Percentiles rank a stretch among this genome's conserved stretches.
phyloP scores from a whole-genome alignment of 2,888 invertebrate genomes.

The Caenorhabditis uteleia region DNA sequence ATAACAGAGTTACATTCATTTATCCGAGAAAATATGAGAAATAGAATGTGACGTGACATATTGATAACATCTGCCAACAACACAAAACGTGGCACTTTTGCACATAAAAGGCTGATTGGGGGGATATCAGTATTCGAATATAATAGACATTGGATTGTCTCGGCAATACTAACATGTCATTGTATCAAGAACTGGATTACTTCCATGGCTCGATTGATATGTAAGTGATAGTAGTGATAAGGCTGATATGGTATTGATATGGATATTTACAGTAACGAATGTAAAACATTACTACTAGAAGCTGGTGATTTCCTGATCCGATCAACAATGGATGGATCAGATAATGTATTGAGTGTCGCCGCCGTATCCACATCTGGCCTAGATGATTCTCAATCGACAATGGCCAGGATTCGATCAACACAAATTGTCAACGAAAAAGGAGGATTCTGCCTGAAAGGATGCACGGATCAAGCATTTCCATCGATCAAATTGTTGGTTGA shows the following conservation, averaged over 20 bases:
- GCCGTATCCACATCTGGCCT: no score
- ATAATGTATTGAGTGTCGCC: neutral
- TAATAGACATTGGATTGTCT: no score
- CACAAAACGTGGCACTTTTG: no score
- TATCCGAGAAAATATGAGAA: no score
- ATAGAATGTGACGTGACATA: no score
- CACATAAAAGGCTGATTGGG: no score
- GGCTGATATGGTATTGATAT: neutral
- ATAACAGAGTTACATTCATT: no score
- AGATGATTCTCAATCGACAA: neutral
- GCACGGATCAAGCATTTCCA: neutral
- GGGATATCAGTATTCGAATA: no score
- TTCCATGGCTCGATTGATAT: conserved; percentile 5
- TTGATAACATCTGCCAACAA: no score
- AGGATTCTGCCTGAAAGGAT: neutral
- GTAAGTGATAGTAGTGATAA: neutral
- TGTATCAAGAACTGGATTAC: neutral
- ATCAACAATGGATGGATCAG: neutral
- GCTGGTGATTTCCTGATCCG: conserved; percentile 5
- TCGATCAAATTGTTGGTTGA: neutral
- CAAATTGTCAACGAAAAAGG: neutral
- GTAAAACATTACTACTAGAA: neutral
- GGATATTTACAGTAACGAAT: conserved; percentile 1
- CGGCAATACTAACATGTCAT: no score
- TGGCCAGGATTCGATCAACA: neutral